phyloP scores from a whole-genome alignment of 1,140 invertebrate species.

The Araneus ventricosus region DNA sequence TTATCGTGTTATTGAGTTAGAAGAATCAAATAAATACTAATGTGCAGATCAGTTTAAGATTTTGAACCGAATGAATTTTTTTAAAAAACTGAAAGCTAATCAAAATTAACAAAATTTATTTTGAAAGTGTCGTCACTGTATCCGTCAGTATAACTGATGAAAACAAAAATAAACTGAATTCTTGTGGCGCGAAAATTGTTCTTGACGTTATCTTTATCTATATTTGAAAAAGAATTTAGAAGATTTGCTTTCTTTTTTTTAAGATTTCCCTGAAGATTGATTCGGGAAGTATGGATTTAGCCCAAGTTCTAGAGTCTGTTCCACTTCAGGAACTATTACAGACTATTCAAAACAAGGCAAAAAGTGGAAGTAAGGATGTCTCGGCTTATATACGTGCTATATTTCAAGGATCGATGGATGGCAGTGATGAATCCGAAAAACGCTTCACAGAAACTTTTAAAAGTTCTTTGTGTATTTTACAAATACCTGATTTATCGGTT shows the following conservation, averaged over 20 bases:
- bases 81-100: no score
- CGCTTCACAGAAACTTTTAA: constrained; percentile 66
- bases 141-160: not conserved
- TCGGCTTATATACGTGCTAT: constrained; percentile 38
- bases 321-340: constrained; percentile 46
- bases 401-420: constrained; percentile 44
- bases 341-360: constrained; percentile 52
- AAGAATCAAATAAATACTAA: no score
- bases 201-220: not conserved
- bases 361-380: constrained; percentile 58
- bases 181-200: not conserved
- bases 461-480: constrained; percentile 21
- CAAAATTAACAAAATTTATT: not conserved
- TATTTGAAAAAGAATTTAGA: not conserved
- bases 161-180: not conserved
- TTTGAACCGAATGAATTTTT: no score
- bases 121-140: not conserved
- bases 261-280: not conserved
- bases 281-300: constrained; percentile 26
- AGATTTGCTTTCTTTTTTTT: not conserved
- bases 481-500: constrained; percentile 1
- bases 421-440: constrained; percentile 57
- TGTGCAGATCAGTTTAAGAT: no score
- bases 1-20: no score
- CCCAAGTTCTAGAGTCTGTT: constrained; percentile 24